phyloP scores from a whole-genome alignment of 2,888 invertebrate species.

The Meganola albula region DNA sequence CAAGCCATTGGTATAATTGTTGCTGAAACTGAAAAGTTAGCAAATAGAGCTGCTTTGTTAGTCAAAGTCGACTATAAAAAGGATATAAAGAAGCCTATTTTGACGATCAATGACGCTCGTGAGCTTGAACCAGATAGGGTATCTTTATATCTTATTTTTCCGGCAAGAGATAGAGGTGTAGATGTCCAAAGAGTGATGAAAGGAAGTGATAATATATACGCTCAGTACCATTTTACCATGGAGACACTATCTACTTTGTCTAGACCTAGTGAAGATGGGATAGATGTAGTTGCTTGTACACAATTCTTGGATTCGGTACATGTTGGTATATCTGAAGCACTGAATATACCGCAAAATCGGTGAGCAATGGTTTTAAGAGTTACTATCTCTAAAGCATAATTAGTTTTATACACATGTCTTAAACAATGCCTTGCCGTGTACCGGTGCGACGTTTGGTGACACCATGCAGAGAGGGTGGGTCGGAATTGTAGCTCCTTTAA shows the following conservation, averaged over 20 bases:
- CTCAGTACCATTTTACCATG: slow-evolving; percentile 84
- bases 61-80: slow-evolving; percentile 77
- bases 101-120: slow-evolving; percentile 45
- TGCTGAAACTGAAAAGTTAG: slow-evolving; percentile 76
- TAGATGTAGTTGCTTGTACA: slow-evolving; percentile 77
- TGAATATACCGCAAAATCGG: slow-evolving; percentile 78
- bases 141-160: slow-evolving; percentile 32
- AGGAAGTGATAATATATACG: slow-evolving; percentile 72
- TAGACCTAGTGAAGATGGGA: slow-evolving; percentile 81
- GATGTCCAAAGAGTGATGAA: slow-evolving; percentile 71
- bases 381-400: too few species aligned
- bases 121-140: slow-evolving; percentile 44
- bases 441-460: too few species aligned
- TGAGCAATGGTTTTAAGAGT: too few species aligned
- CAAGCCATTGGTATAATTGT: slow-evolving; percentile 84
- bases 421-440: too few species aligned
- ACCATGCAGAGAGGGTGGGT: too few species aligned
- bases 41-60: slow-evolving; percentile 75
- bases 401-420: too few species aligned
- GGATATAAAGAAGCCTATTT: slow-evolving; percentile 45
- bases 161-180: slow-evolving; percentile 46
- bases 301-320: slow-evolving; percentile 79
- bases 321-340: slow-evolving; percentile 61
- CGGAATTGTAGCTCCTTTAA: too few species aligned
- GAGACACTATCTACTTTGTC: slow-evolving; percentile 80